A percentile compares a stretch with the other conserved stretches of the same genome.
These are phyloP conservation scores for Chironomus striatipennis DNA, from an alignment of 1,140 invertebrate genomes.

Conservation along the genomic window DNA sequence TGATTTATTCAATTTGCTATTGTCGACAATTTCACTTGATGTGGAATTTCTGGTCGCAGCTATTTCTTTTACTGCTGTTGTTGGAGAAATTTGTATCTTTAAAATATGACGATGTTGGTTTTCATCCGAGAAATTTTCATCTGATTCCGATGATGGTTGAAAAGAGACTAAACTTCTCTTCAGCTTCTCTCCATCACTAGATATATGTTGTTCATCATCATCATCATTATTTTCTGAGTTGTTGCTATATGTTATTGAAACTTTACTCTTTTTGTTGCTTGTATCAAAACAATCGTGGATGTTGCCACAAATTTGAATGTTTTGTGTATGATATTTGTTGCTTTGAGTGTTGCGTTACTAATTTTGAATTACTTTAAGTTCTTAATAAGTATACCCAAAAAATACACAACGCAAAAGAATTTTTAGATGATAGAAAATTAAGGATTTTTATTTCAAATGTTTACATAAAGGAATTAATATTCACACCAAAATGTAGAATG, in stretches of 20 bases:
- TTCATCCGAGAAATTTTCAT: neutral
- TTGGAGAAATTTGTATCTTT: constrained; percentile 1
- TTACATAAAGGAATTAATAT: neutral
- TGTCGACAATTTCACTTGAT: no score
- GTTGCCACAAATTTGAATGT: no score
- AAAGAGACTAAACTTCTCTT: neutral
- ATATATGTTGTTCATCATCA: neutral
- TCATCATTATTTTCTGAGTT: no score
- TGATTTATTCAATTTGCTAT: no score
- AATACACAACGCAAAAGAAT: no score
- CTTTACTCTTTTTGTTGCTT: no score
- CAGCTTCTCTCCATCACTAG: neutral
- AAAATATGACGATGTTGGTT: neutral
- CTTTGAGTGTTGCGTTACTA: neutral
- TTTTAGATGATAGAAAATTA: no score
- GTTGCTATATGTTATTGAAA: no score
- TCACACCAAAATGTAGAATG: neutral
- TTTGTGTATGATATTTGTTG: neutral
- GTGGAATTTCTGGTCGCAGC: no score
- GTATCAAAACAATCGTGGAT: no score
- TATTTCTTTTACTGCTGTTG: neutral
- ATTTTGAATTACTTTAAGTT: neutral
- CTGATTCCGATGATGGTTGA: neutral
- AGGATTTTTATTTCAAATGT: no score
- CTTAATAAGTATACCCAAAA: no score